These are phyloP conservation scores for Neodiprion lecontei DNA, from an alignment of 1,140 invertebrate species.

Conservation along the genomic window DNA sequence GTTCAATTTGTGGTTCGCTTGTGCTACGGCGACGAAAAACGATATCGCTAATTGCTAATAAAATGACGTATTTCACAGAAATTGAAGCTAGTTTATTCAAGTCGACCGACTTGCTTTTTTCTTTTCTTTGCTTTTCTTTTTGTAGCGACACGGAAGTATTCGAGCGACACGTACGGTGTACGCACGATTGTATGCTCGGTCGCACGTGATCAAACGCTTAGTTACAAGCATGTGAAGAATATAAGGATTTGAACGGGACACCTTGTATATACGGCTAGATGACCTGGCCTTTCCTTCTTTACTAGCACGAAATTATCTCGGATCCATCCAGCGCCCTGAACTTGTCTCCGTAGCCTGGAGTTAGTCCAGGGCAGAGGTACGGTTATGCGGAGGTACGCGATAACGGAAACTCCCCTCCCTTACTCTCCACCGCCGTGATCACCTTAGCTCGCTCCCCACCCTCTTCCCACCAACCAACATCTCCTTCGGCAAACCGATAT, in stretches of 20 bases:
- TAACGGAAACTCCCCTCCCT: constrained; percentile 50
- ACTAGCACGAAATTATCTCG: constrained; percentile 47
- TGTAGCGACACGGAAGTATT: too few species aligned
- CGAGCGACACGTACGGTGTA: too few species aligned
- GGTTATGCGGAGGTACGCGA: constrained; percentile 47
- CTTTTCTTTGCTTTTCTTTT: too few species aligned
- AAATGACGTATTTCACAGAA: too few species aligned
- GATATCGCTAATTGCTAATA: too few species aligned
- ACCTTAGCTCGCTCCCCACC: constrained; percentile 23
- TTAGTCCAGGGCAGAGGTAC: constrained; percentile 44
- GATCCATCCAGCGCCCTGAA: constrained; percentile 43
- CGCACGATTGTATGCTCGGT: too few species aligned
- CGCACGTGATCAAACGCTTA: too few species aligned
- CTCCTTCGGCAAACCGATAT: constrained; percentile 8
- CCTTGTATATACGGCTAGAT: constrained; percentile 35
- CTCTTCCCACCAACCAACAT: constrained; percentile 31
- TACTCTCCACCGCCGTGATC: constrained; percentile 33
- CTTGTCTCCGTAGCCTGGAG: not conserved
- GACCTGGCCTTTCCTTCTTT: constrained; percentile 41
- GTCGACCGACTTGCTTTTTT: too few species aligned
- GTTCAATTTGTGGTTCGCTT: too few species aligned
- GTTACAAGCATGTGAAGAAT: constrained; percentile 23
- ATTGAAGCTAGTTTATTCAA: too few species aligned
- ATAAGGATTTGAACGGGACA: constrained; percentile 35
- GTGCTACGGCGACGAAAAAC: too few species aligned